phyloP scores from a whole-genome alignment of 2,888 invertebrate species.

The Zhuqinia jingwanae region DNA sequence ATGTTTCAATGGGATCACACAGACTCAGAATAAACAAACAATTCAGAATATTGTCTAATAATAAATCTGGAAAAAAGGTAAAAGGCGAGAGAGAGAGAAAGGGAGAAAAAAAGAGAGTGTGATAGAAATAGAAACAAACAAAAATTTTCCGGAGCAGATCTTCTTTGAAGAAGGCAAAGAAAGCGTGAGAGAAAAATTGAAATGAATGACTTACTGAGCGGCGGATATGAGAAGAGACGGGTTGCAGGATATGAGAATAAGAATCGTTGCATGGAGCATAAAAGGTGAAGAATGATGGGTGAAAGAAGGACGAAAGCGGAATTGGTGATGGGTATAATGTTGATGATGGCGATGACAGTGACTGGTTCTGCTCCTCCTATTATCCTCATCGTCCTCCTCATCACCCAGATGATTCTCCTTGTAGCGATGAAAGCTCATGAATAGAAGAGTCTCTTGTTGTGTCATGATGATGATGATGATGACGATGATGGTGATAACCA shows the following conservation, averaged over 20 bases:
- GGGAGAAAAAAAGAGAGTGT: background rate
- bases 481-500: background rate
- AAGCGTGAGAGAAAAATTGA: background rate
- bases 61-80: constrained; percentile 17
- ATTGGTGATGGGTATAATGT: constrained; percentile 26
- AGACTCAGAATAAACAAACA: background rate
- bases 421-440: constrained; percentile 29
- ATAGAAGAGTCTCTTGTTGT: constrained; percentile 17
- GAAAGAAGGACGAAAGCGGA: constrained; percentile 36
- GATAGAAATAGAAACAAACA: background rate
- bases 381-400: constrained; percentile 26
- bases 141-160: background rate
- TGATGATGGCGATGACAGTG: constrained; percentile 11
- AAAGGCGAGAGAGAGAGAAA: background rate
- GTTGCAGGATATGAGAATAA: constrained; percentile 72
- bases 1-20: no score
- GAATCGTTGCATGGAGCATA: constrained; percentile 51
- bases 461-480: constrained; percentile 40
- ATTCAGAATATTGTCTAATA: background rate
- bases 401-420: background rate
- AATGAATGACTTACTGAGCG: constrained; percentile 71
- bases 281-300: constrained; percentile 58
- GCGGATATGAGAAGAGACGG: constrained; percentile 73
- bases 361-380: background rate
- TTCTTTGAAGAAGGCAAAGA: background rate